These are phyloP conservation scores for Hypotaenidia philippensis DNA, from an alignment of 2,797 vertebrate species.

Conservation along the genomic window DNA sequence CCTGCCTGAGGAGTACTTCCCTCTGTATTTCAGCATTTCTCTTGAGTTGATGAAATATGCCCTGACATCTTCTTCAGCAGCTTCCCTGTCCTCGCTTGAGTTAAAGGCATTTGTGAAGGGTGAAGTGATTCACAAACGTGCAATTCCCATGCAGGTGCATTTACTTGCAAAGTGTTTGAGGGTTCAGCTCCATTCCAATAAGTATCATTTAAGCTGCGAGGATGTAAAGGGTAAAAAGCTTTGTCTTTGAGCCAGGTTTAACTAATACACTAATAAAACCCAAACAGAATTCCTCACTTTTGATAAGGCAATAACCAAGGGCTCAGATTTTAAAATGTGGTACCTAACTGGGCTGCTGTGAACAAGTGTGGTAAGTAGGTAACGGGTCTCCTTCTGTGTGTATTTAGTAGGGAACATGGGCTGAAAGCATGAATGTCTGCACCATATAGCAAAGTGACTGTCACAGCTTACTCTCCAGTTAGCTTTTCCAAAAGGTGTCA, in stretches of 20 bases:
- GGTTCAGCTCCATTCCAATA: background rate
- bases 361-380: background rate
- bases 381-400: rapidly evolving
- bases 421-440: background rate
- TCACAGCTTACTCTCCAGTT: background rate
- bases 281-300: background rate
- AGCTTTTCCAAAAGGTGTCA: background rate
- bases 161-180: background rate
- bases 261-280: background rate
- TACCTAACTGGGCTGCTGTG: background rate
- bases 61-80: background rate
- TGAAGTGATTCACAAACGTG: background rate
- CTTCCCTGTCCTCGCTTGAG: background rate
- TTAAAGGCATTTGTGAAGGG: background rate
- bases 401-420: background rate
- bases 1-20: background rate
- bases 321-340: background rate
- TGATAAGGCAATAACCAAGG: background rate
- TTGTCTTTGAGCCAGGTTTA: background rate
- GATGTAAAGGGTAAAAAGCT: background rate
- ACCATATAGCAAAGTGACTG: background rate
- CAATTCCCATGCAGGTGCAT: background rate
- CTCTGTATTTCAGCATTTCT: background rate
- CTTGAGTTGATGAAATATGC: background rate
- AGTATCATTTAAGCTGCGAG: background rate